Conservation (phyloP, 2,113 vertebrate genomes). For the Cranoglanis bouderius region DNA sequence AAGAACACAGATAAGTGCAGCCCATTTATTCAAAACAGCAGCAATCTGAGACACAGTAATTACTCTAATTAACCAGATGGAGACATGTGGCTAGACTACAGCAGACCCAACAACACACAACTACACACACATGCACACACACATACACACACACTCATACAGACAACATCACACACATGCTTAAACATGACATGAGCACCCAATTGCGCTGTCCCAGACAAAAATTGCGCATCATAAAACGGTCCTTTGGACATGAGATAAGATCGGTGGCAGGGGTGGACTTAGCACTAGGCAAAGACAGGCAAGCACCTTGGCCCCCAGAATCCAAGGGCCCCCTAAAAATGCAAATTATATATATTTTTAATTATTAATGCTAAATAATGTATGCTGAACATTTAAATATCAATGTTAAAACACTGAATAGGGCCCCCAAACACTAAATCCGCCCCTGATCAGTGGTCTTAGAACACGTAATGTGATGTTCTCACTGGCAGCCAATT, state of each 20-base stretch:
- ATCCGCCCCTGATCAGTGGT: too few species aligned
- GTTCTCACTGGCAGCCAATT: background rate
- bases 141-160: background rate
- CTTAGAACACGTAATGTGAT: background rate
- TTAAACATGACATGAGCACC: too few species aligned
- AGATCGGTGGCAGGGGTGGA: background rate
- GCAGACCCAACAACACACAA: conserved; percentile 45
- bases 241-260: background rate
- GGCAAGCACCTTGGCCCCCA: too few species aligned
- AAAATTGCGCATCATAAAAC: background rate
- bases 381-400: too few species aligned
- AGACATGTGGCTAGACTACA: conserved; percentile 30
- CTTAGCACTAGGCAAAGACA: too few species aligned
- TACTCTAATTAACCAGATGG: conserved; percentile 53
- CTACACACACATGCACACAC: conserved; percentile 14
- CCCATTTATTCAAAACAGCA: conserved; percentile 46
- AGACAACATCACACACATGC: background rate
- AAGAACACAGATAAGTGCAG: conserved; percentile 7
- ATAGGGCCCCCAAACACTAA: too few species aligned
- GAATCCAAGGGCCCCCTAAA: too few species aligned
- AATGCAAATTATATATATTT: too few species aligned
- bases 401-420: too few species aligned
- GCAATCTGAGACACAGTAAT: conserved; percentile 41
- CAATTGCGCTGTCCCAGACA: too few species aligned
- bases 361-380: too few species aligned